phyloP scores from a whole-genome alignment of 2,113 vertebrate genomes.

The Hipposideros armiger region DNA sequence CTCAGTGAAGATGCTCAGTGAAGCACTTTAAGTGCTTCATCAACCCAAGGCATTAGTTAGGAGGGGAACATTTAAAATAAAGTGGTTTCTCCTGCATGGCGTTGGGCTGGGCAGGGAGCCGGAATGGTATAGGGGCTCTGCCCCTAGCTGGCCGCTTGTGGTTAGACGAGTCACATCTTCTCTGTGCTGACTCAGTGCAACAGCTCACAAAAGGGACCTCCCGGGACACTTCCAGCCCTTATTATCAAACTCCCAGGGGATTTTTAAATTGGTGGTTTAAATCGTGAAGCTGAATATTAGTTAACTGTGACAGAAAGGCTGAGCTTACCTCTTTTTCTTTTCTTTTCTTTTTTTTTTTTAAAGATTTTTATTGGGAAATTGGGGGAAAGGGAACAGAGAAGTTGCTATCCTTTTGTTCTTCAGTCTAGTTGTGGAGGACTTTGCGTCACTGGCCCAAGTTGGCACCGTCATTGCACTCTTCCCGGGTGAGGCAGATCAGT shows the following conservation, averaged over 20 bases:
- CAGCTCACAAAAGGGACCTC: not conserved
- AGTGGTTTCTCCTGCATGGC: accelerated
- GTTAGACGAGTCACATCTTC: not conserved
- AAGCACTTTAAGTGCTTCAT: accelerated
- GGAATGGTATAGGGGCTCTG: not conserved
- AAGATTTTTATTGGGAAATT: no score
- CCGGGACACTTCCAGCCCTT: not conserved
- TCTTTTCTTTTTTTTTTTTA: no score
- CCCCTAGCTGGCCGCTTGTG: accelerated
- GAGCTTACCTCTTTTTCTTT: not conserved
- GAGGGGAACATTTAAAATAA: no score
- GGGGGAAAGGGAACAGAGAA: no score
- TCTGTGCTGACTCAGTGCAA: not conserved
- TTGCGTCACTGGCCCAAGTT: no score
- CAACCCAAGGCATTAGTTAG: not conserved
- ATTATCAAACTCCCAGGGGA: no score
- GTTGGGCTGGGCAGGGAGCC: not conserved
- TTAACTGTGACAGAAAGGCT: not conserved
- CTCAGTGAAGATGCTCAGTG: not conserved
- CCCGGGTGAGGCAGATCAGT: no score
- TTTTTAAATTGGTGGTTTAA: not conserved
- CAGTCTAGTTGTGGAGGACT: no score
- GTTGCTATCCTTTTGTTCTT: no score
- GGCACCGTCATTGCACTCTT: no score
- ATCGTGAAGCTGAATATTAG: not conserved